Evolutionary conservation across 2,113 vertebrate species (phyloP).

Genomic region (Pycnonotus jocosus): DNA sequence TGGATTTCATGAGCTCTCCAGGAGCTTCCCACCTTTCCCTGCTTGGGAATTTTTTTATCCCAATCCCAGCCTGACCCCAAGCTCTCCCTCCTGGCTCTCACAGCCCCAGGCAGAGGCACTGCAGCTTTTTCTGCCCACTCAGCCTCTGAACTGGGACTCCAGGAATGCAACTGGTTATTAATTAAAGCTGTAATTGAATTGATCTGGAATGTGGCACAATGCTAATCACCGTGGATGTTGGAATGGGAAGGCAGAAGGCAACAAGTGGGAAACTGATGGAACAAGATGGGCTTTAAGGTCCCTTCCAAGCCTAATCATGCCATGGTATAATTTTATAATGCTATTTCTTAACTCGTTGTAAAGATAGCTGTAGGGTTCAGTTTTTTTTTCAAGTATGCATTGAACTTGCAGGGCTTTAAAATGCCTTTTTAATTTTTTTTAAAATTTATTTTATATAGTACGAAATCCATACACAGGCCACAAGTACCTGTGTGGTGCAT

Average conservation of each 20-base stretch:
- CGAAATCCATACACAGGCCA: slow-evolving; percentile 96
- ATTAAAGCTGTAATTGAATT: background rate
- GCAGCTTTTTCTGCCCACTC: background rate
- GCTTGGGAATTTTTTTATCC: background rate
- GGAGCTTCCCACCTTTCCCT: background rate
- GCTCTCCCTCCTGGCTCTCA: background rate
- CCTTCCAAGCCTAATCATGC: background rate
- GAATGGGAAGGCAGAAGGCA: background rate
- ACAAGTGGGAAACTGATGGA: background rate
- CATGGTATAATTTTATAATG: background rate
- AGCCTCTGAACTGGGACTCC: background rate
- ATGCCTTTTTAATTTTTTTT: fast-evolving
- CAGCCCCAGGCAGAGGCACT: background rate
- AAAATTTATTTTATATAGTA: slow-evolving; percentile 70
- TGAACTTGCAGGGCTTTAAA: background rate
- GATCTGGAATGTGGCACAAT: background rate
- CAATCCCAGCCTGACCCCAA: background rate
- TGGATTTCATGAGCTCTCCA: background rate
- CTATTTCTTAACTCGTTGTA: background rate
- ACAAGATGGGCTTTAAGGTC: background rate
- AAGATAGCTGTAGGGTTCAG: background rate
- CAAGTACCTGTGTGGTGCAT: slow-evolving; percentile 94
- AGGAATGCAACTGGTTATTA: background rate
- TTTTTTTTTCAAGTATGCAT: background rate
- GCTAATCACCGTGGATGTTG: background rate